These are phyloP conservation scores for Protosalanx chinensis DNA, from an alignment of 2,797 vertebrate genomes.

Conservation along the genomic window DNA sequence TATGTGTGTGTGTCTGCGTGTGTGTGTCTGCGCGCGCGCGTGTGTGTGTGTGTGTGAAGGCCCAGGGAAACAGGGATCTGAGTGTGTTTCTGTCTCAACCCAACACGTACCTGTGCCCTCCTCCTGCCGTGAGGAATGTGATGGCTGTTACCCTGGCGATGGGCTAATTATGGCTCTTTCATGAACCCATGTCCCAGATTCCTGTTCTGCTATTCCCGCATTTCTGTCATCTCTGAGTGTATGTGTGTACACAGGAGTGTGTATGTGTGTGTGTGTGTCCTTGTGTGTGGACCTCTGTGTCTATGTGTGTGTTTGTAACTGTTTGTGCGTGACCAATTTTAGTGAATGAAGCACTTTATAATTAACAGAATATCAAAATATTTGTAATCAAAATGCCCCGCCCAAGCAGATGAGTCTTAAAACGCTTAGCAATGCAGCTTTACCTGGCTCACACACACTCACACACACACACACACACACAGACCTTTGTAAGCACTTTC, in stretches of 20 bases:
- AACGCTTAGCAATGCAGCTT: background rate
- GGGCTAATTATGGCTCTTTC: background rate
- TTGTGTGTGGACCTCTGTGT: background rate
- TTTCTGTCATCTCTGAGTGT: background rate
- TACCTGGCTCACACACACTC: background rate
- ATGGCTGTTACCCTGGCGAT: too few relatives aligned
- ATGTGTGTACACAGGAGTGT: background rate
- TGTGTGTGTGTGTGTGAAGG: too few relatives aligned
- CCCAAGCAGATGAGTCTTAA: background rate
- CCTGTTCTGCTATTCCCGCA: background rate
- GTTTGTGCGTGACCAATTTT: conserved; percentile 12
- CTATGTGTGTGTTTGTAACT: background rate
- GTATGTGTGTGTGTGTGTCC: conserved; percentile 7
- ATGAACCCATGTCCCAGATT: background rate
- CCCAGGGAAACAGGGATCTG: too few relatives aligned
- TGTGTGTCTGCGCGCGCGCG: too few relatives aligned
- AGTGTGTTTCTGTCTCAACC: too few relatives aligned
- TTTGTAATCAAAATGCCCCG: background rate
- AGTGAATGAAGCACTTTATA: conserved; percentile 17
- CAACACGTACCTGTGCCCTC: too few relatives aligned
- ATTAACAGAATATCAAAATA: too few relatives aligned
- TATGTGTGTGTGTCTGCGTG: too few relatives aligned
- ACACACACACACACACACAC: background rate
- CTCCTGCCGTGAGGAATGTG: too few relatives aligned
- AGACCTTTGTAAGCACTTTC: conserved; percentile 3